Conservation (phyloP, 2,888 invertebrate genomes). For the Tipula lateralis region DNA sequence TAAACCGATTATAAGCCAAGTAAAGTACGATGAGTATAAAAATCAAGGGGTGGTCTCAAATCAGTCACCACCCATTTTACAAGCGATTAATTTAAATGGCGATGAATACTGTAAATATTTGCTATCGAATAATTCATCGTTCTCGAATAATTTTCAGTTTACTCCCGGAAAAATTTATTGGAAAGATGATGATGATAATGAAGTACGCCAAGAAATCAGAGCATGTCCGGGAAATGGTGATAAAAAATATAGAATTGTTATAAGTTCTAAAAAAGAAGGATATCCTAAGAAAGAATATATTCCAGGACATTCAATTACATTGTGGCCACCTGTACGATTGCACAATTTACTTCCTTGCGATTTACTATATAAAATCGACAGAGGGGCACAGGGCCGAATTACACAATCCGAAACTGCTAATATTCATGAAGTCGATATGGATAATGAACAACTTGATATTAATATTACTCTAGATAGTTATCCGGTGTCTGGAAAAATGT, state of each 20-base stretch:
- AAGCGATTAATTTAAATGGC: slow-evolving; percentile 48
- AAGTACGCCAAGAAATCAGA: slow-evolving; percentile 39
- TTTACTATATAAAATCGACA: slow-evolving; percentile 58
- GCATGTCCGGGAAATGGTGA: slow-evolving; percentile 42
- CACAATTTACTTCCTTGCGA: slow-evolving; percentile 86
- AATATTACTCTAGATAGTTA: slow-evolving; percentile 80
- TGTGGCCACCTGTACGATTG: slow-evolving; percentile 78
- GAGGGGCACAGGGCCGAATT: slow-evolving; percentile 48
- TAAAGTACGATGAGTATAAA: slow-evolving; percentile 43
- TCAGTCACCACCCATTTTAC: neutral
- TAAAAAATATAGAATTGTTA: slow-evolving; percentile 42
- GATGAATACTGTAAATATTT: slow-evolving; percentile 59
- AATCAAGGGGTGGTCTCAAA: neutral
- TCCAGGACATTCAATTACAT: slow-evolving; percentile 81
- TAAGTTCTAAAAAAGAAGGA: slow-evolving; percentile 63
- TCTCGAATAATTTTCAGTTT: slow-evolving; percentile 41
- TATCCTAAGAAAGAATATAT: slow-evolving; percentile 61
- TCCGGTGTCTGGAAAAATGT: slow-evolving; percentile 62
- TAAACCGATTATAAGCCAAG: slow-evolving; percentile 55
- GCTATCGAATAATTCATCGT: neutral
- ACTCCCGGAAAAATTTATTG: slow-evolving; percentile 44
- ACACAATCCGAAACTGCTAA: slow-evolving; percentile 50
- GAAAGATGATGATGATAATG: slow-evolving; percentile 39
- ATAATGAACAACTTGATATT: slow-evolving; percentile 63
- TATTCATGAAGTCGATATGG: slow-evolving; percentile 62